Percentiles rank a stretch among this genome's conserved stretches.
Evolutionary conservation across 2,113 vertebrate genomes (phyloP).

Genomic region (Piaya cayana): DNA sequence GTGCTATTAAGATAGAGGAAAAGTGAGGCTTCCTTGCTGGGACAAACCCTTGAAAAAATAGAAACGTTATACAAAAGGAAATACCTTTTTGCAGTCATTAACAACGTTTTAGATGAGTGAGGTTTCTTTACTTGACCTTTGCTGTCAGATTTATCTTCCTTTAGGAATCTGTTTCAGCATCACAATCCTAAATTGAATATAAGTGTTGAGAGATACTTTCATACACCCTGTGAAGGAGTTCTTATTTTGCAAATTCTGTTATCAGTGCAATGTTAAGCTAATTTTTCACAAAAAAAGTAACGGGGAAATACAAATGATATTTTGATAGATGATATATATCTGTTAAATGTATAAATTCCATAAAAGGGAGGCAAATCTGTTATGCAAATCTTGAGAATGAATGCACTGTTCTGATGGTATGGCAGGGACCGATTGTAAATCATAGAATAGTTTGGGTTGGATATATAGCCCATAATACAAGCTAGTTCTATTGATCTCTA

Average conservation of each 20-base stretch:
- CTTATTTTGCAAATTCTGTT: background rate
- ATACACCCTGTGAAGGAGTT: background rate
- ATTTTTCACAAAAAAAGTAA: background rate
- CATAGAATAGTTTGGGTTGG: background rate
- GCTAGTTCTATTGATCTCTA: background rate
- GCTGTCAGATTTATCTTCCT: background rate
- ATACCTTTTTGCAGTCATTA: background rate
- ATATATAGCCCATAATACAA: background rate
- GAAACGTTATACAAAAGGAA: background rate
- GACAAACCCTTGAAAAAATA: background rate
- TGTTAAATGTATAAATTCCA: background rate
- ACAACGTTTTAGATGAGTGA: background rate
- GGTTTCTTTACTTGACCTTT: background rate
- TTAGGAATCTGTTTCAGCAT: background rate
- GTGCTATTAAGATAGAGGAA: background rate
- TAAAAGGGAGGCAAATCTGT: background rate
- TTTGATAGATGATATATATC: background rate
- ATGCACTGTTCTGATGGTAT: background rate
- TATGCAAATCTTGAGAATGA: background rate
- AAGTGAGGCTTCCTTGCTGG: background rate
- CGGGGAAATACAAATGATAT: background rate
- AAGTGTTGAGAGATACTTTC: background rate
- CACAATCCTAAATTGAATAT: background rate
- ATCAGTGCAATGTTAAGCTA: background rate
- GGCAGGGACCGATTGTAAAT: background rate